Evolutionary conservation across 2,113 vertebrate genomes (phyloP), one percentile per base, ranked within the genome.

Genomic region (Salvator merianae): DNA sequence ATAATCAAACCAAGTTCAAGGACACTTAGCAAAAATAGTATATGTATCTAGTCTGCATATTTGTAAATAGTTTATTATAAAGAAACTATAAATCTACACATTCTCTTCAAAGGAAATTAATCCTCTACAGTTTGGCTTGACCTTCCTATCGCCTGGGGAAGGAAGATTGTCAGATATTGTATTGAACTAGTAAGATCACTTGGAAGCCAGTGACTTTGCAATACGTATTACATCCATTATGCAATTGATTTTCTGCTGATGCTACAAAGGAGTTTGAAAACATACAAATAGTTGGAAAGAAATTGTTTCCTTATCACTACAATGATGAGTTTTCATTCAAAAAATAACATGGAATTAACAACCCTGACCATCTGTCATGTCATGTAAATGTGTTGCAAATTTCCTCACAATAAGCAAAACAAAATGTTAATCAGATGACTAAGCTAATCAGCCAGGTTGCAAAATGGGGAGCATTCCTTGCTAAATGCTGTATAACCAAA

Each of bases 351-450:
- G 28, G 53, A 73, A 38, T 72, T 73, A 82, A n/a, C 26, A 62
- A 82, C 53, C 53, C 69, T 40, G 68, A 40, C 69, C 69, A 72
- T 72, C 50, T 82, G 68, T 59, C 36, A 40, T 72, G 36, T 40
- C 69, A 72, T 69, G 38, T 28, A 72, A 81, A 62, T 82, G 53
- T 73, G 26, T 82, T 82, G 50, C 53, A 62, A 38, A 55, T 82
- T 62, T 62, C 34, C 69, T 72, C 53, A 38, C 30, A 81, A 72
- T 71, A 59, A 81, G 34, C 50, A 72, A 82, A 82, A 82, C 50
- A 72, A 59, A 82, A 73, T 82, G 50, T 62, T 82, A 81, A n/a
- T 73, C 69, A 72, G 20, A 82, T 72, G 69, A 82, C 16, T 72
- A 43, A 70, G 40, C 43, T 47, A 47, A 47, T 5, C 16, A 68